Percentiles rank a stretch among this genome's conserved stretches.
phyloP scores from a whole-genome alignment of 1,140 invertebrate species.

The Temnothorax nylanderi region DNA sequence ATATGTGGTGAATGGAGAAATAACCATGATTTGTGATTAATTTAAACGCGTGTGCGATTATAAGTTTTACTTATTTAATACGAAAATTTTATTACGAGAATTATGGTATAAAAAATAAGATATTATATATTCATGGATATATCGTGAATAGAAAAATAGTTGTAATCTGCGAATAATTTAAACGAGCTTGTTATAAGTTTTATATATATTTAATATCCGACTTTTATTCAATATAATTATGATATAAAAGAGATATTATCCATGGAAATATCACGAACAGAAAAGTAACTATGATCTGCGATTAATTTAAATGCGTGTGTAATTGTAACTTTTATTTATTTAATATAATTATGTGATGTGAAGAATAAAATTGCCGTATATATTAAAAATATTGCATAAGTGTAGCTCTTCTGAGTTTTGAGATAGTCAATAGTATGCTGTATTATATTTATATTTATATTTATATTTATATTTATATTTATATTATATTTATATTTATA shows the following conservation, averaged over 20 bases:
- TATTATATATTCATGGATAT: neutral
- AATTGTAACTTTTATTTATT: neutral
- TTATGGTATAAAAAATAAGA: neutral
- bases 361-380: neutral
- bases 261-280: neutral
- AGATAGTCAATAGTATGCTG: too few species aligned
- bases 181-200: neutral
- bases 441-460: neutral
- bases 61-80: neutral
- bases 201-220: too few species aligned
- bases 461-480: too few species aligned
- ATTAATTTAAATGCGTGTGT: neutral
- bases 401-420: neutral
- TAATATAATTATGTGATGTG: neutral
- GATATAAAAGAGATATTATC: neutral
- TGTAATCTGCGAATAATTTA: neutral
- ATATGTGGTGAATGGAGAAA: neutral
- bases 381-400: neutral
- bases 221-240: neutral
- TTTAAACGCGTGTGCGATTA: neutral
- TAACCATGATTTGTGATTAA: neutral
- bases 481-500: neutral
- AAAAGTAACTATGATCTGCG: neutral
- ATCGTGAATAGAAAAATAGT: neutral
- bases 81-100: neutral